phyloP scores from a whole-genome alignment of 2,113 vertebrate genomes.

The Passer domesticus region DNA sequence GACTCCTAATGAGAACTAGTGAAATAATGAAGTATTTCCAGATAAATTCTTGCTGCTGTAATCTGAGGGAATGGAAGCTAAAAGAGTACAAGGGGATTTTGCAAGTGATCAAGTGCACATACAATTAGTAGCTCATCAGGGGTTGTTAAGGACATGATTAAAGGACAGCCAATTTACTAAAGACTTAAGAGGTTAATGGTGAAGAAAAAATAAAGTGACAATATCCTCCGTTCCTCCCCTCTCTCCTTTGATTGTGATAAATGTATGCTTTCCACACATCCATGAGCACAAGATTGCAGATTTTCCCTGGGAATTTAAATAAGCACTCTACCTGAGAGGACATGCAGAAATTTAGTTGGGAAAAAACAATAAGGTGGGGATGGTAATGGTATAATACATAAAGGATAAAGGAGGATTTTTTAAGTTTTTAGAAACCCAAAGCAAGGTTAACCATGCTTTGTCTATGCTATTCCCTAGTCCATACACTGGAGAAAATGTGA shows the following conservation, averaged over 20 bases:
- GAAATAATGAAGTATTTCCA: background rate
- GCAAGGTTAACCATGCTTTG: background rate
- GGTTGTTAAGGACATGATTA: background rate
- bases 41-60: background rate
- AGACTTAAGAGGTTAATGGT: background rate
- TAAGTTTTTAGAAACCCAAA: background rate
- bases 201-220: background rate
- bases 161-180: background rate
- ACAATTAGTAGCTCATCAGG: conserved; percentile 11
- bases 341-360: background rate
- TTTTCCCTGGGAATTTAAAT: background rate
- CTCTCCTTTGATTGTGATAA: background rate
- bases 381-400: background rate
- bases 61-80: background rate
- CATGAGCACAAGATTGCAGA: background rate
- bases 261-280: background rate
- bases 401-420: background rate
- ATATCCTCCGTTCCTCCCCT: background rate
- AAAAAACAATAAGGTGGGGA: background rate
- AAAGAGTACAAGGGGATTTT: background rate
- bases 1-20: background rate
- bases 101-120: background rate
- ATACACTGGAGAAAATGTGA: background rate
- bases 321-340: background rate
- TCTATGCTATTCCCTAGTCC: background rate